phyloP scores from a whole-genome alignment of 2,888 invertebrate species.

The Caenorhabditis macrosperma region DNA sequence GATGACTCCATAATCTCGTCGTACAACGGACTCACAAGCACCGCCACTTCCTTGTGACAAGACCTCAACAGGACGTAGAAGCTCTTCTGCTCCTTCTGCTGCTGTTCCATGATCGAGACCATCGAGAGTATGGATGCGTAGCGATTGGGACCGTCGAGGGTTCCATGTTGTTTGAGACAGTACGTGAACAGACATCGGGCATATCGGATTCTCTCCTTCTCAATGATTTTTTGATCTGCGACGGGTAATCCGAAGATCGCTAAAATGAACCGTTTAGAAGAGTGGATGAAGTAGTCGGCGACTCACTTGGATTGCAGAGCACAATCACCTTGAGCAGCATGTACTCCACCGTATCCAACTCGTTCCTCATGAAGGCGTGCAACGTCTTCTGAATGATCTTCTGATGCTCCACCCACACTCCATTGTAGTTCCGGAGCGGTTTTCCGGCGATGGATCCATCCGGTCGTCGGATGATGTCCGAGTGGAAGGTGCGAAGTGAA shows the following conservation, averaged over 20 bases:
- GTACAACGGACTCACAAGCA: constrained; percentile 29
- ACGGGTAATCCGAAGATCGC: constrained; percentile 1
- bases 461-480: constrained; percentile 17
- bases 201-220: constrained; percentile 1
- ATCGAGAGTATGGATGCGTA: too few relatives aligned
- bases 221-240: constrained; percentile 4
- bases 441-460: constrained; percentile 23
- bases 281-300: neutral
- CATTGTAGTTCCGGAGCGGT: constrained; percentile 24
- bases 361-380: constrained; percentile 20
- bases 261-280: neutral
- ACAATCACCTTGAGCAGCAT: constrained; percentile 32
- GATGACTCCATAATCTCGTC: constrained; percentile 34
- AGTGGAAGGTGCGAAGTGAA: constrained; percentile 13
- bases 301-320: constrained; percentile 19
- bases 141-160: too few relatives aligned
- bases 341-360: constrained; percentile 15
- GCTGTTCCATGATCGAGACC: constrained; percentile 23
- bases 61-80: constrained; percentile 20
- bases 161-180: constrained; percentile 25
- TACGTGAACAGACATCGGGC: constrained; percentile 16
- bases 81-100: constrained; percentile 20
- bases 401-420: constrained; percentile 37
- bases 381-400: constrained; percentile 30
- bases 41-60: neutral